Evolutionary conservation across 2,113 vertebrate species (phyloP), one percentile per base, ranked within the genome.

Genomic region (Serinus canaria): DNA sequence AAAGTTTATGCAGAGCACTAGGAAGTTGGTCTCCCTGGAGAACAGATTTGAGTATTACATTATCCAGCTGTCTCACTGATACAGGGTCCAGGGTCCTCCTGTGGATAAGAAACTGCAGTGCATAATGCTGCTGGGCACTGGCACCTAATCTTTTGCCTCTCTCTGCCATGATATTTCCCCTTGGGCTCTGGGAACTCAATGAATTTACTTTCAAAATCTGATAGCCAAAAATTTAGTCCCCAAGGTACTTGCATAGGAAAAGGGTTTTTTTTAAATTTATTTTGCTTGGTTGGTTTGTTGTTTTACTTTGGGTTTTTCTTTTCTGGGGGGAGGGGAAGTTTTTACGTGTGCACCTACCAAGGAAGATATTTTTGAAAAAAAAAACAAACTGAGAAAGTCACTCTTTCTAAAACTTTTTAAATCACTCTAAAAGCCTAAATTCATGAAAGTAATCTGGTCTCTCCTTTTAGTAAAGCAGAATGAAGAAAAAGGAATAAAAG

Each of bases 51-150:
- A 70, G 9, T 63, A 43, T 89, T 69, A 28, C 13, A 24, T 90
- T 86, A 88, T 74, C 78, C 87, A 96, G 27, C 8, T 69, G 20
- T 75, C 81, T 96, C 39, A n/a, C 27, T 92, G 95, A 89, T 64
- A 39, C 3, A 25, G 30, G 14, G 21, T 92, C 60, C 64, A 21
- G 27, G 14, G 21, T 95, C 59, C 58, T 94, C 41, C 70, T 55
- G 49, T 7, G 33, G 84, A 92, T 93, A 67, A 95, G 88, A 92
- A 31, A 82, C 70, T 84, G 56, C 22, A 69, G 25, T n/a, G 31
- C 41, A 24, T 69, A 79, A 72, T 82, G 66, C 94, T 68, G 44
- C 41, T 92, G 76, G 83, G 52, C 2, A 13, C 43, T 72, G 10
- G 18, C 46, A 91, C 27, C 41, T 63, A 55, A 88, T 91, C 39